A percentile compares a stretch with the other conserved stretches of the same genome.
These are phyloP conservation scores for Prinia subflava DNA, from an alignment of 2,113 vertebrate species.

Conservation along the genomic window DNA sequence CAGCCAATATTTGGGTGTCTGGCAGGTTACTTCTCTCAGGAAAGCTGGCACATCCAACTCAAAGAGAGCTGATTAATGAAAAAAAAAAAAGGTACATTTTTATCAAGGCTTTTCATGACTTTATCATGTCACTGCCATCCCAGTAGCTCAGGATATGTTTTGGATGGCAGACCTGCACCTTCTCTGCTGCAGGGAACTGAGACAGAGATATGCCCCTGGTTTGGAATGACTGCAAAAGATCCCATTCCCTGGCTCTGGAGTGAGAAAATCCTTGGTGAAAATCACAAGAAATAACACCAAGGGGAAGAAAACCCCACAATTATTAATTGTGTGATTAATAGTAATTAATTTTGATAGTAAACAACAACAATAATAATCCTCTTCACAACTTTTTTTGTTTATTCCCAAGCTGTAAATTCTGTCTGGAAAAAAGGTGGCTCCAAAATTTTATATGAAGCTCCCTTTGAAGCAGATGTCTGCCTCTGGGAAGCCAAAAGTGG, in stretches of 20 bases:
- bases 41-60: not conserved
- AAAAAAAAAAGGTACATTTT: not conserved
- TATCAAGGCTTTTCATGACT: not conserved
- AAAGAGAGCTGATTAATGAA: not conserved
- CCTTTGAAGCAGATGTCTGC: not conserved
- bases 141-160: not conserved
- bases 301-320: no score
- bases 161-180: not conserved
- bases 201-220: not conserved
- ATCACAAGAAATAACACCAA: not conserved
- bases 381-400: not conserved
- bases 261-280: not conserved
- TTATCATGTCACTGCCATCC: not conserved
- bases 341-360: not conserved
- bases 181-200: not conserved
- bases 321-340: not conserved
- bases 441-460: not conserved
- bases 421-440: not conserved
- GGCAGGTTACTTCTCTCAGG: constrained; percentile 7
- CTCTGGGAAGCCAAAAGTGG: not conserved
- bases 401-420: not conserved
- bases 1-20: not conserved
- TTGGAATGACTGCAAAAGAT: not conserved
- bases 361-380: not conserved
- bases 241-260: not conserved